Evolutionary conservation across 1,140 invertebrate genomes (phyloP).

Genomic region (Teleogryllus occipitalis): DNA sequence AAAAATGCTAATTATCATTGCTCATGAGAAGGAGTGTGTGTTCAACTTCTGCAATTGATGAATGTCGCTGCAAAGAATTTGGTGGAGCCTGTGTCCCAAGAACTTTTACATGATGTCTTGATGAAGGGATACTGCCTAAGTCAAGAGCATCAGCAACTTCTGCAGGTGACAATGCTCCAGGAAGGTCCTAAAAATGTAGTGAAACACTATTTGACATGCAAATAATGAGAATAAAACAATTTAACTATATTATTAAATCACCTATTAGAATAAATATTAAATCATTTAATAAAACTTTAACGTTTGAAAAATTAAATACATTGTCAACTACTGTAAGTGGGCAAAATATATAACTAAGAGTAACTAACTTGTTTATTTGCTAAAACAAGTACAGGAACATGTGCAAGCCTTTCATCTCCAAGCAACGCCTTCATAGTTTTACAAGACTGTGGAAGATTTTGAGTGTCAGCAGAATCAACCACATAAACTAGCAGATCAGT

Average conservation of each 20-base stretch:
- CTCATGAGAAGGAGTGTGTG: constrained; percentile 13
- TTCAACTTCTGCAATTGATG: constrained; percentile 17
- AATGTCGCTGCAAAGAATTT: constrained; percentile 20
- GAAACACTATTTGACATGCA: neutral
- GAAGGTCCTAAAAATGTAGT: constrained; percentile 32
- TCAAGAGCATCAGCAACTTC: constrained; percentile 37
- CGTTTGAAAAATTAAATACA: too few species aligned
- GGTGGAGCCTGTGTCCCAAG: constrained; percentile 30
- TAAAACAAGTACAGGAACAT: constrained; percentile 37
- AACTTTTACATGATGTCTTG: constrained; percentile 37
- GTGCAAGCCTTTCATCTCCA: constrained; percentile 35
- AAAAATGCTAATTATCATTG: neutral
- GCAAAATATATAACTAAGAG: neutral
- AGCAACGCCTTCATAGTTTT: constrained; percentile 36
- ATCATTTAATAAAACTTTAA: too few species aligned
- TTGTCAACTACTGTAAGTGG: too few species aligned
- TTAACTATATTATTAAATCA: neutral
- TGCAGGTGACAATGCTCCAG: constrained; percentile 32
- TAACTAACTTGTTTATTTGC: constrained; percentile 40
- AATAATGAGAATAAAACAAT: neutral
- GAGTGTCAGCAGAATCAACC: constrained; percentile 37
- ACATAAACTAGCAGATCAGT: constrained; percentile 42
- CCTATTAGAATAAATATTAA: too few species aligned
- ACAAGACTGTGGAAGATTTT: constrained; percentile 33
- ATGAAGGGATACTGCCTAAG: constrained; percentile 33